Evolutionary conservation across 2,797 vertebrate genomes (phyloP).

Genomic region (Takifugu rubripes): DNA sequence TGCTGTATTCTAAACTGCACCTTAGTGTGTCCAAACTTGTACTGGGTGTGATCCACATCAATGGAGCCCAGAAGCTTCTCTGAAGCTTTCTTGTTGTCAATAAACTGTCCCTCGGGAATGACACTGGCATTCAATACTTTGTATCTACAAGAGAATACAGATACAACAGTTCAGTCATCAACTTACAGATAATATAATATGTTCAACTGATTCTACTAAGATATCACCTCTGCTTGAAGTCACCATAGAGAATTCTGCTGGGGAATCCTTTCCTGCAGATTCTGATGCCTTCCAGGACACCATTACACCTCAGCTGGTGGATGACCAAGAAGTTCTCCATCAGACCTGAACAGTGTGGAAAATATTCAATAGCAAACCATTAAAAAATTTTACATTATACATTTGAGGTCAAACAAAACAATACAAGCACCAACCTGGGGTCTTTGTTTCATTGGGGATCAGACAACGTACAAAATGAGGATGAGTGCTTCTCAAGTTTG

Average conservation of each 20-base stretch:
- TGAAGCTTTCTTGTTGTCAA: conserved; percentile 87
- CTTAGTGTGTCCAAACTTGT: conserved; percentile 88
- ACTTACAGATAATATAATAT: background rate
- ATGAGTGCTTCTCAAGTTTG: conserved; percentile 73
- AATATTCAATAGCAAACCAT: background rate
- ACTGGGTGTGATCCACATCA: conserved; percentile 84
- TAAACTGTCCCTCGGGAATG: conserved; percentile 86
- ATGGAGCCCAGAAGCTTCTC: conserved; percentile 87
- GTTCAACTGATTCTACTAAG: conserved; percentile 36
- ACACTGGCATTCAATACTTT: conserved; percentile 85
- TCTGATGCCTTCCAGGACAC: conserved; percentile 84
- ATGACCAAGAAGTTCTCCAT: conserved; percentile 78
- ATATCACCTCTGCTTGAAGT: conserved; percentile 72
- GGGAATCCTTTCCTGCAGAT: conserved; percentile 86
- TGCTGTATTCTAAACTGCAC: conserved; percentile 35
- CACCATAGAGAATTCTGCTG: conserved; percentile 84
- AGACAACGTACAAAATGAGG: conserved; percentile 89
- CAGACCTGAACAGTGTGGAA: conserved; percentile 45
- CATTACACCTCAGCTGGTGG: conserved; percentile 86
- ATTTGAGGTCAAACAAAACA: background rate
- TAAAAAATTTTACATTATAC: background rate
- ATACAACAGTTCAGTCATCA: background rate
- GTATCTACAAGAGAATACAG: conserved; percentile 62
- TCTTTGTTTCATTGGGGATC: conserved; percentile 89
- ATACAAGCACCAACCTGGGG: conserved; percentile 71